Base-by-base conservation (phyloP, 2,888 invertebrate genomes). In the Brachyptera risi region DNA sequence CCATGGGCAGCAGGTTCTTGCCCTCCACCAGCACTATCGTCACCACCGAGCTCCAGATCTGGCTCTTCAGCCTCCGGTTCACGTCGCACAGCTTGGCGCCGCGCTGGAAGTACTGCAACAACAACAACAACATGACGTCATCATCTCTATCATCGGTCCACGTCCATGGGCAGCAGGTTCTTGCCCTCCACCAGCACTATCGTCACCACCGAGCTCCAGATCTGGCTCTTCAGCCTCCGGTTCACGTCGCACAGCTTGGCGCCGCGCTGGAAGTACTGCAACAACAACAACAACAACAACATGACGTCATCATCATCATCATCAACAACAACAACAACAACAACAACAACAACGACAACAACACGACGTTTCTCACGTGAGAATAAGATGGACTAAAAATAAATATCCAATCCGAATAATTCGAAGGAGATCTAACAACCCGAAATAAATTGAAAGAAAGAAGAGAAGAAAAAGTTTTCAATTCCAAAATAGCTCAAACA, bases 1-100 rank as follows among this genome's bases (percentile, higher is more conserved):
- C 92, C 83, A 92, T 89, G 0, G 90, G 86, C 1, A 89, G 83
- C 61, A 98, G 82, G 73, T 94, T 90, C 77, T 88, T 92, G 11
- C 95, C 97, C 76, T 98, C 96, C 23, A 98, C 92, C 66, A 99
- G 80, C n/a, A 97, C 89, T 68, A 98, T 92, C 63, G 96, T 98
- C 37, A 99, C 96, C 61, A 96, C 94, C 1, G 94, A 93, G 73
- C 92, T 94, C 97, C 97, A 98, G 73, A 96, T 92, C 78, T 97
- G 96, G 26, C 91, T 93, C 76, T 96, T 96, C 58, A 94, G 78
- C 63, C 89, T 80, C 72, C 88, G 86, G 72, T 90, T 91, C 60
- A 90, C 87, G 71, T 93, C 92, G 40, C 86, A 86, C 66, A 89
- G 75, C 72, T 87, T 83, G 65, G 86, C 86, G 71, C 86, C 89